Evolutionary conservation across 2,797 vertebrate species (phyloP), one percentile per base, ranked within the genome.

Genomic region (Paratrypauchen microcephalus): DNA sequence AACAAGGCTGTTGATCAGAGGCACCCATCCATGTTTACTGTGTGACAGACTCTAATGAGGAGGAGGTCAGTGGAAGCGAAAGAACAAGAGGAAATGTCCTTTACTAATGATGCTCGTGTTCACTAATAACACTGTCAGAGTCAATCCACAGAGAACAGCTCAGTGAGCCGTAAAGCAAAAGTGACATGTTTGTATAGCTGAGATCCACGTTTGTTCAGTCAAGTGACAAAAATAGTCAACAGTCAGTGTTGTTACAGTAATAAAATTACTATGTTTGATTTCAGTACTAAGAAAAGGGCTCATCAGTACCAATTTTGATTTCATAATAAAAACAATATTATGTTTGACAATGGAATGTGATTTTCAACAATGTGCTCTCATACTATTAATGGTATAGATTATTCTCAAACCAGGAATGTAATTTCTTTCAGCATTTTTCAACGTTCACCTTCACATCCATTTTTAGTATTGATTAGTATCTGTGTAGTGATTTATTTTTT

Each of bases 71-170:
- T 36, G 30, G 28, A 66, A 28, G 48, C 19, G 18, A 54, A 66
- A 6, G 47, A 65, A 52, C 9, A 54, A 36, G 11, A 47, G 61
- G 50, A 66, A 66, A 66, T 36, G 30, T 55, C 65, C 41, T 54
- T 54, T 66, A 19, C 26, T 66, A 55, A 66, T 55, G 18, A 66
- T 32, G 8, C 60, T 50, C 5, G 26, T 65, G 63, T 65, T 65
- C 47, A 65, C 45, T 48, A 24, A 50, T 30, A 30, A 52, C 30
- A 21, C n/a, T 55, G 26, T 54, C 65, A 55, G 6, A 15, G 24
- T 52, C 11, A 54, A 66, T 66, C 19, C 13, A 32, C 26, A 13
- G 19, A 13, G 8, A 47, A 64, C 41, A 8, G 13, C 61, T 63
- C 41, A 24, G 21, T 18, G 39, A 63, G 12, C 32, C 18, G 1